Conservation (phyloP, 2,113 vertebrate species). For the Megaceryle maxima region DNA sequence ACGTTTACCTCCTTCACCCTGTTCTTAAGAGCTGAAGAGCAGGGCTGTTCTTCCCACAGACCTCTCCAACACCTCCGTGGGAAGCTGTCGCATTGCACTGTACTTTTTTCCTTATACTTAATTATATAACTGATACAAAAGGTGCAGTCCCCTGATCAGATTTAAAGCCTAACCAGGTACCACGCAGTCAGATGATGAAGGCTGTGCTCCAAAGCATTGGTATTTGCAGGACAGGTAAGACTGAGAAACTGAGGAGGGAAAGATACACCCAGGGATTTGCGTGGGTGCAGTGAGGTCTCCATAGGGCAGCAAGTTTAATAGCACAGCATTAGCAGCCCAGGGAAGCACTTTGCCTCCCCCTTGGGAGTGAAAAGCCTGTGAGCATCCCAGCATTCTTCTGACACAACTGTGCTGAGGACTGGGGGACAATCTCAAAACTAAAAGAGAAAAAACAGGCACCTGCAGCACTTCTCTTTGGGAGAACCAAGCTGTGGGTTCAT, state of each 20-base stretch:
- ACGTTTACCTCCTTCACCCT: not conserved
- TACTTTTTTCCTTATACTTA: not conserved
- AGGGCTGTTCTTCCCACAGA: not conserved
- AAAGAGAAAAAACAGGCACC: not conserved
- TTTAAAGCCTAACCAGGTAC: not conserved
- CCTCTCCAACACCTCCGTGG: not conserved
- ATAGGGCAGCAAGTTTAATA: not conserved
- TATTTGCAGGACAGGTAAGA: not conserved
- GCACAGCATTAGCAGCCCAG: not conserved
- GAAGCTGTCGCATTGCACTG: not conserved
- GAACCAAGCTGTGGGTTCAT: not conserved
- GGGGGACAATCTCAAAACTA: not conserved
- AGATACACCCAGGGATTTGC: accelerated
- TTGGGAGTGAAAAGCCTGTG: not conserved
- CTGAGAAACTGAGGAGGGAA: not conserved
- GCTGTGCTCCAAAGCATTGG: not conserved
- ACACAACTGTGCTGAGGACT: not conserved
- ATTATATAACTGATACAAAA: not conserved
- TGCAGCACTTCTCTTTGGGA: not conserved
- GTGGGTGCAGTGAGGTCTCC: not conserved
- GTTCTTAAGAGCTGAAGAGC: not conserved
- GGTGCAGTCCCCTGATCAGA: not conserved
- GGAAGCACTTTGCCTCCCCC: not conserved
- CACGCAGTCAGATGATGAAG: not conserved
- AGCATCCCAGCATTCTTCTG: not conserved